A percentile compares a stretch with the other conserved stretches of the same genome.
phyloP scores from a whole-genome alignment of 2,888 invertebrate species.

The Sylvicola cinctus region DNA sequence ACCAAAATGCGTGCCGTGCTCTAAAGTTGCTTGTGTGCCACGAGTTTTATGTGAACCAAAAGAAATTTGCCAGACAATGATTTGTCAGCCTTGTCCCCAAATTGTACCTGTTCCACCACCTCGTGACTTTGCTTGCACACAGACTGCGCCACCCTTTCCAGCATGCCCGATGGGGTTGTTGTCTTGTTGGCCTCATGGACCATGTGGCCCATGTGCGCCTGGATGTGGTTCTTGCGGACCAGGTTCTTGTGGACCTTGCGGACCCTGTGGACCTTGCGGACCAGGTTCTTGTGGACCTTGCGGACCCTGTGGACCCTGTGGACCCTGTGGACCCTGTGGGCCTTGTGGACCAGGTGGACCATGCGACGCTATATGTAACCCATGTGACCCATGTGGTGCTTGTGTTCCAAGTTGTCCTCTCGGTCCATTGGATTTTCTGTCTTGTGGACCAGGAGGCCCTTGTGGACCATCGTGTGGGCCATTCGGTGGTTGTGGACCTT shows the following conservation, averaged over 20 bases:
- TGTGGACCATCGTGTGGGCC: slow-evolving; percentile 5
- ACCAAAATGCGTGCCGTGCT: slow-evolving; percentile 19
- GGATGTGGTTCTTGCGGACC: slow-evolving; percentile 11
- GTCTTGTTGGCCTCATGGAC: slow-evolving; percentile 10
- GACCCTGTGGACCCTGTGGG: slow-evolving; percentile 10
- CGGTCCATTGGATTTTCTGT: slow-evolving; percentile 1
- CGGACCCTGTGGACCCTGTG: slow-evolving; percentile 14
- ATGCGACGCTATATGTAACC: no score
- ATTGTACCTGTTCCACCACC: slow-evolving; percentile 20
- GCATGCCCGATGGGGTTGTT: no score
- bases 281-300: slow-evolving; percentile 9
- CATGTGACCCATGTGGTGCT: slow-evolving; percentile 12
- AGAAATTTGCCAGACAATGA: slow-evolving; percentile 19
- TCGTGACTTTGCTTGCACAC: slow-evolving; percentile 19
- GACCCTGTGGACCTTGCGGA: slow-evolving; percentile 15
- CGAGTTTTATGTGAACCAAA: slow-evolving; percentile 18
- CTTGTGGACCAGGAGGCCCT: slow-evolving; percentile 7
- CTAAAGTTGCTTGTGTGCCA: slow-evolving; percentile 19
- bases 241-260: slow-evolving; percentile 3
- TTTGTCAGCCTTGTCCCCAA: slow-evolving; percentile 22
- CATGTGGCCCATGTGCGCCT: slow-evolving; percentile 16
- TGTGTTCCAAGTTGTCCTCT: background rate
- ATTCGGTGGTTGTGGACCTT: slow-evolving; percentile 9
- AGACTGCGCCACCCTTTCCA: slow-evolving; percentile 17
- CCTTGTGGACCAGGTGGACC: slow-evolving; percentile 7